Evolutionary conservation across 2,888 invertebrate genomes (phyloP).

Genomic region (Diarsia rubi): DNA sequence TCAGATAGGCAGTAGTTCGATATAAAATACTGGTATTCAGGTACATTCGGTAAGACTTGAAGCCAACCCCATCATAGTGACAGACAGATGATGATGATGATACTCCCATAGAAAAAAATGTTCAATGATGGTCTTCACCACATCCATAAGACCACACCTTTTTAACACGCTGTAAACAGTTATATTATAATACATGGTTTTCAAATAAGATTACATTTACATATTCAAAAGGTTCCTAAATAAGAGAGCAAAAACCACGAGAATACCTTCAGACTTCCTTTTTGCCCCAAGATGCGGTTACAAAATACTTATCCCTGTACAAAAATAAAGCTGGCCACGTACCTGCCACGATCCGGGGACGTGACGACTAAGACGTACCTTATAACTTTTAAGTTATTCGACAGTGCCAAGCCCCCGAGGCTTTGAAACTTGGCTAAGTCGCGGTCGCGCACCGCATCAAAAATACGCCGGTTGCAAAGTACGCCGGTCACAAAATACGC

Average conservation of each 20-base stretch:
- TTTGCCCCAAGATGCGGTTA: constrained; percentile 47
- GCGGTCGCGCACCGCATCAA: constrained; percentile 77
- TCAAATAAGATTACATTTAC: not conserved
- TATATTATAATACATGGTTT: not conserved
- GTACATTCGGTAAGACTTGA: too few species aligned
- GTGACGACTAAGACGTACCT: constrained; percentile 67
- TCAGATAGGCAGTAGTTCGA: too few species aligned
- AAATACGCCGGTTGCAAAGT: constrained; percentile 73
- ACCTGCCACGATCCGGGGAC: constrained; percentile 67
- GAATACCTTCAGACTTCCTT: constrained; percentile 14
- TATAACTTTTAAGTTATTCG: constrained; percentile 78
- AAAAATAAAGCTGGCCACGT: constrained; percentile 73
- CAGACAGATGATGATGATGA: not conserved
- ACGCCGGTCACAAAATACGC: constrained; percentile 61
- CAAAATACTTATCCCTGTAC: constrained; percentile 61
- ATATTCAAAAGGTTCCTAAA: not conserved
- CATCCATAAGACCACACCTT: not conserved
- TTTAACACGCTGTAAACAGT: not conserved
- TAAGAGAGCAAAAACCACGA: constrained; percentile 29
- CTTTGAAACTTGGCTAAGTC: constrained; percentile 74
- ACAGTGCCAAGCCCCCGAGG: constrained; percentile 66
- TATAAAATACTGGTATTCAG: too few species aligned
- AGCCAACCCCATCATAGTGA: too few species aligned
- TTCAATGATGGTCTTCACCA: not conserved
- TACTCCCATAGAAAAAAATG: not conserved